Percentiles rank a stretch among this genome's conserved stretches.
phyloP scores from a whole-genome alignment of 2,888 invertebrate genomes.

The Ornithoptera alexandrae region DNA sequence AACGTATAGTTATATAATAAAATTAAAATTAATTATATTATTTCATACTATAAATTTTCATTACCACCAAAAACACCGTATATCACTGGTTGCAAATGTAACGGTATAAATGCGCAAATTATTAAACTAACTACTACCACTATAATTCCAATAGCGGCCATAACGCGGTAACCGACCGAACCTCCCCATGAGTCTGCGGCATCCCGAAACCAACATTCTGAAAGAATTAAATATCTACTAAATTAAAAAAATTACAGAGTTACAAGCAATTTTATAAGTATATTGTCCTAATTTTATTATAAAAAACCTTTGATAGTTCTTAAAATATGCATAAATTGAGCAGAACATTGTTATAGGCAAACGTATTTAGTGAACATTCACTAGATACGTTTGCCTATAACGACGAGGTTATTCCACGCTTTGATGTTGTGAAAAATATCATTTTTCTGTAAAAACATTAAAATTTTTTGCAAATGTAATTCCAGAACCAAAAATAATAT shows the following conservation, averaged over 20 bases:
- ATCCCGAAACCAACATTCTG: slow-evolving; percentile 77
- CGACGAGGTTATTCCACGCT: too few species aligned
- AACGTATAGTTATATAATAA: not conserved
- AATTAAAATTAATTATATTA: not conserved
- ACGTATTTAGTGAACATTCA: too few species aligned
- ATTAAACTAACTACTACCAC: slow-evolving; percentile 55
- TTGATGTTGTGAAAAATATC: too few species aligned
- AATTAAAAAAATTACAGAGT: not conserved
- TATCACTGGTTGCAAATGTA: slow-evolving; percentile 53
- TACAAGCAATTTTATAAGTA: not conserved
- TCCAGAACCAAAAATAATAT: too few species aligned
- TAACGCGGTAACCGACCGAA: slow-evolving; percentile 57
- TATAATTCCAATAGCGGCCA: slow-evolving; percentile 60
- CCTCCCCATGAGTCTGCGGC: slow-evolving; percentile 75
- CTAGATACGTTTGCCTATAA: too few species aligned
- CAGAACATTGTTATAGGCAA: too few species aligned
- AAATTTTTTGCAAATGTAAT: too few species aligned
- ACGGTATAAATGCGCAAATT: slow-evolving; percentile 56
- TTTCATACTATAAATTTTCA: slow-evolving; percentile 3
- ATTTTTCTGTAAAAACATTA: too few species aligned
- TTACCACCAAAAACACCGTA: slow-evolving; percentile 67
- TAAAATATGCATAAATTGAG: not conserved
- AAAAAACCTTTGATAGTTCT: not conserved
- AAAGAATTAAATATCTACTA: slow-evolving; percentile 32
- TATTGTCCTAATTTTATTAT: not conserved